Evolutionary conservation across 1,140 invertebrate genomes (phyloP).

Genomic region (Ruditapes philippinarum): DNA sequence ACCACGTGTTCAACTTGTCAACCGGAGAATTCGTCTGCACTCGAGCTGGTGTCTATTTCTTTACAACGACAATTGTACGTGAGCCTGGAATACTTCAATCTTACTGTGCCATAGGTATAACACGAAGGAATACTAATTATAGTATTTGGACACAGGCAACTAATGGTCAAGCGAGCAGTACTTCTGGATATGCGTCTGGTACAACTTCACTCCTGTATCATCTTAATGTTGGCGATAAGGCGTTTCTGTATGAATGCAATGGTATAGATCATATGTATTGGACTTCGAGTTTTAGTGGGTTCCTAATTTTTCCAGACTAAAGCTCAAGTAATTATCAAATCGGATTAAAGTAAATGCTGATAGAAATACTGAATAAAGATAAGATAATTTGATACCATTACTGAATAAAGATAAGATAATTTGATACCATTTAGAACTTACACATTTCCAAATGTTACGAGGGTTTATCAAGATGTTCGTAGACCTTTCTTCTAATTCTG

Average conservation of each 20-base stretch:
- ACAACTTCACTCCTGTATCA: neutral
- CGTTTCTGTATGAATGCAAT: neutral
- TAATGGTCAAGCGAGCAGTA: neutral
- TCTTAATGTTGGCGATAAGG: neutral
- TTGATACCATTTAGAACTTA: no score
- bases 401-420: no score
- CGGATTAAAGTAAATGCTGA: no score
- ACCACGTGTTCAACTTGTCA: neutral
- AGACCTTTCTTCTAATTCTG: no score
- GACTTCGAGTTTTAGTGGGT: neutral
- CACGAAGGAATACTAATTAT: neutral
- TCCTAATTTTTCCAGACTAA: neutral
- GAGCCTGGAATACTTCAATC: neutral
- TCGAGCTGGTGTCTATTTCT: neutral
- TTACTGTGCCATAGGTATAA: neutral
- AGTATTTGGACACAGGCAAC: neutral
- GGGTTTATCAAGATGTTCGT: no score
- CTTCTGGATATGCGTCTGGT: neutral
- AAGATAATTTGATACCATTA: no score
- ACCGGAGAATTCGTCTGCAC: neutral
- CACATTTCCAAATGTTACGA: no score
- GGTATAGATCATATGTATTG: neutral
- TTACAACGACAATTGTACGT: neutral
- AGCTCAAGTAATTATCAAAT: no score
- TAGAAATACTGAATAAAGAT: no score